phyloP scores from a whole-genome alignment of 2,113 vertebrate genomes.

The Silurus glanis region DNA sequence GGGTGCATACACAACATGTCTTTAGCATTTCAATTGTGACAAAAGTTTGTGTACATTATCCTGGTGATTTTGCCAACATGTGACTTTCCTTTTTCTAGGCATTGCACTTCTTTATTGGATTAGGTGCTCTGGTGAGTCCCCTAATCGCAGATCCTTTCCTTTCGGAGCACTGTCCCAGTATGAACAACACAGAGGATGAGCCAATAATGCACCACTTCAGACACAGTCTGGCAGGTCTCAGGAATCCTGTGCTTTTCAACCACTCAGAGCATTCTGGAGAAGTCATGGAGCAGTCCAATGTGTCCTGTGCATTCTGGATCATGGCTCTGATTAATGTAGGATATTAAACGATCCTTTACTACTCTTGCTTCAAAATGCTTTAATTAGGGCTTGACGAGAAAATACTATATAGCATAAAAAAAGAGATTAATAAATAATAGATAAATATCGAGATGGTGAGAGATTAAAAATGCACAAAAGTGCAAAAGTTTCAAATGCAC shows the following conservation, averaged over 20 bases:
- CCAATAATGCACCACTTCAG: conserved; percentile 80
- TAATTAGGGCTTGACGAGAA: background rate
- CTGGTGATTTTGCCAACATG: background rate
- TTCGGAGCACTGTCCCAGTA: conserved; percentile 80
- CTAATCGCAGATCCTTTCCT: conserved; percentile 95
- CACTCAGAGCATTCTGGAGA: conserved; percentile 34
- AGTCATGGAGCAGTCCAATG: conserved; percentile 68
- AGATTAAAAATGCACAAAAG: background rate
- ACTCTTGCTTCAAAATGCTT: background rate
- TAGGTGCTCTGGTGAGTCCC: conserved; percentile 90
- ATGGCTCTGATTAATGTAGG: conserved; percentile 96
- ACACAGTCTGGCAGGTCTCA: conserved; percentile 62
- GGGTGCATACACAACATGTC: background rate
- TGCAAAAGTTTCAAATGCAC: too few species aligned
- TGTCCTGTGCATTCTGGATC: conserved; percentile 97
- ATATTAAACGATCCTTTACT: background rate
- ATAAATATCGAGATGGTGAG: background rate
- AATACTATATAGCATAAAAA: background rate
- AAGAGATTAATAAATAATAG: too few species aligned
- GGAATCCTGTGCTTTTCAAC: conserved; percentile 12
- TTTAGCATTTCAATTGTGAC: background rate
- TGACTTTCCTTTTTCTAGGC: conserved; percentile 71
- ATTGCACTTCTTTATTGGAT: conserved; percentile 95
- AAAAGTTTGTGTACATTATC: background rate
- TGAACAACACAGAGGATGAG: conserved; percentile 79